Percentiles rank a stretch among this genome's conserved stretches.
These are phyloP conservation scores for Cylindroiulus punctatus DNA, from an alignment of 2,888 invertebrate species.

Conservation along the genomic window DNA sequence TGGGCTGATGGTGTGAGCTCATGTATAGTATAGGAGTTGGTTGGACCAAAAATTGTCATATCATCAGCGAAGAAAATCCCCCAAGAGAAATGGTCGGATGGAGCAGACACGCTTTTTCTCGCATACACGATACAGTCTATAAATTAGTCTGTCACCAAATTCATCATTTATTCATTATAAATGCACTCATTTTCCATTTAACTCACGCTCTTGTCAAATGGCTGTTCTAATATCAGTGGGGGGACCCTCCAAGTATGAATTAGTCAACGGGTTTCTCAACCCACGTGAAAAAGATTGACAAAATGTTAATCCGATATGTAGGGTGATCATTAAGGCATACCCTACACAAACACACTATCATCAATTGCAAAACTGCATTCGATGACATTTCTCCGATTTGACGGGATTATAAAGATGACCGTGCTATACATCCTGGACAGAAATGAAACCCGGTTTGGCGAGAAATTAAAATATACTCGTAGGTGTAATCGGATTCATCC, in stretches of 20 bases:
- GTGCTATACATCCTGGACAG: no score
- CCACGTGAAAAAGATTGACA: neutral
- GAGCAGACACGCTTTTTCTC: neutral
- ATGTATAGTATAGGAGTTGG: neutral
- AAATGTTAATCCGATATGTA: no score
- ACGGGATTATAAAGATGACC: no score
- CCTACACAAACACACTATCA: no score
- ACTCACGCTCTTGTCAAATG: neutral
- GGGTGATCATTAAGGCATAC: no score
- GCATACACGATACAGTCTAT: neutral
- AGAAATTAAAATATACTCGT: no score
- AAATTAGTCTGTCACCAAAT: neutral
- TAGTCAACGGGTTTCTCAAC: neutral
- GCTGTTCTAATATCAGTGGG: neutral
- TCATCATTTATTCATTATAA: slow-evolving; percentile 16
- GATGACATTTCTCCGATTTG: no score
- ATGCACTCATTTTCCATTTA: slow-evolving; percentile 1
- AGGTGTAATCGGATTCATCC: no score
- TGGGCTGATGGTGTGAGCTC: neutral
- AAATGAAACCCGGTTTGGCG: no score
- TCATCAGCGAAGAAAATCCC: neutral
- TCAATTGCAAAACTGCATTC: no score
- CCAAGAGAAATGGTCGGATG: neutral
- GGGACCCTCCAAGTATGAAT: neutral
- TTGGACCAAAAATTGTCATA: neutral